phyloP scores from a whole-genome alignment of 2,888 invertebrate species.

The Adineta ricciae region DNA sequence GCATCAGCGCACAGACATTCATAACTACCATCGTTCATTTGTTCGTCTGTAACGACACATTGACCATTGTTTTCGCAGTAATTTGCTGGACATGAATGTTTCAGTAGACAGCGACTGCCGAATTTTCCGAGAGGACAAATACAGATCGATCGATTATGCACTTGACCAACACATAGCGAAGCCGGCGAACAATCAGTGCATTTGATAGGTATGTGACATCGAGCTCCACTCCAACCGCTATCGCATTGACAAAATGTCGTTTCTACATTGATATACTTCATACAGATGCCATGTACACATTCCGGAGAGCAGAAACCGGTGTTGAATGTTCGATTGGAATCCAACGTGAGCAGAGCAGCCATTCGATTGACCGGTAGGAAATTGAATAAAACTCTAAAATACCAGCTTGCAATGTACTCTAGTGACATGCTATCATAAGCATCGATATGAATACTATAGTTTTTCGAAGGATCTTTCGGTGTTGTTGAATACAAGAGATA shows the following conservation, averaged over 20 bases:
- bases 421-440: not conserved
- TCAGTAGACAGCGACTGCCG: not conserved
- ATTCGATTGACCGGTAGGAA: not conserved
- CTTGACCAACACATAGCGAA: not conserved
- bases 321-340: not conserved
- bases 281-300: not conserved
- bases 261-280: not conserved
- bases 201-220: not conserved
- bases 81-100: not conserved
- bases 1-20: not conserved
- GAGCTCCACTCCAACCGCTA: not conserved
- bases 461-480: not conserved
- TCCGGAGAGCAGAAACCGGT: too few relatives aligned
- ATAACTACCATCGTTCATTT: not conserved
- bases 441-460: not conserved
- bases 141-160: not conserved
- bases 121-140: not conserved
- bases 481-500: not conserved
- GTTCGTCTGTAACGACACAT: not conserved
- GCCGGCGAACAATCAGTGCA: not conserved
- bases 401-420: not conserved
- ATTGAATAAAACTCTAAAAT: not conserved
- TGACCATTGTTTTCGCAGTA: not conserved
- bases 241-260: not conserved
- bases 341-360: not conserved